phyloP scores from a whole-genome alignment of 1,140 invertebrate genomes.

The Theocolax elegans region DNA sequence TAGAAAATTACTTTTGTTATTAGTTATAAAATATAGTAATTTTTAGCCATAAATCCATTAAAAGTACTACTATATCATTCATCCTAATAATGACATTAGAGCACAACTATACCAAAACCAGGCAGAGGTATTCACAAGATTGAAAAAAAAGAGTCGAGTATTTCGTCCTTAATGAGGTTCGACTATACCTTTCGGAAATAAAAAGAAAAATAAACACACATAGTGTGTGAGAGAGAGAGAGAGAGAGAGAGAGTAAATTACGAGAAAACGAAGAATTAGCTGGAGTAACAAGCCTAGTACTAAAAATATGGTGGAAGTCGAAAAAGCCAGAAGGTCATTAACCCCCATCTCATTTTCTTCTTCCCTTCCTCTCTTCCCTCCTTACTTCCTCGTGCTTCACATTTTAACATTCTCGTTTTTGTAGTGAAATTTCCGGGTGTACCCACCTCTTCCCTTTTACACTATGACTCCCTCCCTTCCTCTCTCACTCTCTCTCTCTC shows the following conservation, averaged over 20 bases:
- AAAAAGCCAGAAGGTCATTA: slow-evolving; percentile 19
- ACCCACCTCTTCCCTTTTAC: not conserved
- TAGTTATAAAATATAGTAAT: too few relatives aligned
- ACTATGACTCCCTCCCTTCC: not conserved
- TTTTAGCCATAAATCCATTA: too few relatives aligned
- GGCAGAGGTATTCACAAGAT: too few relatives aligned
- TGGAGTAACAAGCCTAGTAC: not conserved
- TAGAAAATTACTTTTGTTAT: too few relatives aligned
- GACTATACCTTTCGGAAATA: too few relatives aligned
- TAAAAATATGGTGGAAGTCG: not conserved
- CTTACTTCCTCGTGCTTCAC: not conserved
- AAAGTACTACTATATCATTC: too few relatives aligned
- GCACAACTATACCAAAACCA: too few relatives aligned
- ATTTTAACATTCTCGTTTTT: slow-evolving; percentile 16
- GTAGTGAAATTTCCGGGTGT: not conserved
- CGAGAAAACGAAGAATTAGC: not conserved
- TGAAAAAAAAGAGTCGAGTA: too few relatives aligned
- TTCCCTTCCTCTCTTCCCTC: not conserved
- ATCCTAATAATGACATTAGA: too few relatives aligned
- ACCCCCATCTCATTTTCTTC: slow-evolving; percentile 1
- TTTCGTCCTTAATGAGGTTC: too few relatives aligned
- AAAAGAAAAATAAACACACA: too few relatives aligned
- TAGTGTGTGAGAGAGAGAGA: too few relatives aligned
- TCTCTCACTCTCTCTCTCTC: not conserved
- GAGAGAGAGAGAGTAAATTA: not conserved